phyloP scores from a whole-genome alignment of 2,888 invertebrate species.

The Drosophila villosipedis region DNA sequence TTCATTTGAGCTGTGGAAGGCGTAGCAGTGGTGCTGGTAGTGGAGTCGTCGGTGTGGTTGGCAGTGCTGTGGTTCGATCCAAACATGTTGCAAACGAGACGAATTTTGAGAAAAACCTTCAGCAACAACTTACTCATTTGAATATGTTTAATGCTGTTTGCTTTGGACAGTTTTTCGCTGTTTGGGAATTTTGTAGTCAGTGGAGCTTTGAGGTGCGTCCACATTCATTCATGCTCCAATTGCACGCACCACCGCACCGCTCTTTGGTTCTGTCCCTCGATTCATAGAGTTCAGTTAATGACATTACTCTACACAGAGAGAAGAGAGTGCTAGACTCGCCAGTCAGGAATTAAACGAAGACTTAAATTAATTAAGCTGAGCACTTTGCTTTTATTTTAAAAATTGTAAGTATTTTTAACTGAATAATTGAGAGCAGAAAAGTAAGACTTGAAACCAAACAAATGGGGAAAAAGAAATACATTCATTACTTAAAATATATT shows the following conservation, averaged over 20 bases:
- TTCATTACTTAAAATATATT: not conserved
- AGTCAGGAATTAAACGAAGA: not conserved
- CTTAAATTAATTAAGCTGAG: not conserved
- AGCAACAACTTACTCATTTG: slow-evolving; percentile 13
- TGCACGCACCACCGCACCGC: slow-evolving; percentile 33
- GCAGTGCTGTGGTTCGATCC: slow-evolving; percentile 47
- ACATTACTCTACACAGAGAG: slow-evolving; percentile 26
- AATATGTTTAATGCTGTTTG: slow-evolving; percentile 2
- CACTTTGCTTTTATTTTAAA: not conserved
- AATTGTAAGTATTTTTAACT: not conserved
- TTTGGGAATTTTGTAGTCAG: slow-evolving; percentile 15
- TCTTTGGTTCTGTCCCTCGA: slow-evolving; percentile 34
- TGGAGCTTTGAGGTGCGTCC: slow-evolving; percentile 25
- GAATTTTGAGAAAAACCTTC: slow-evolving; percentile 20
- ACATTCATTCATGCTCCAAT: slow-evolving; percentile 69
- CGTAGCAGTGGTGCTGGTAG: slow-evolving; percentile 32
- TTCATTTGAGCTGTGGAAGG: slow-evolving; percentile 62
- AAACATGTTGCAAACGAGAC: slow-evolving; percentile 55
- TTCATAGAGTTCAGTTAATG: slow-evolving; percentile 52
- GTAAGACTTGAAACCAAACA: not conserved
- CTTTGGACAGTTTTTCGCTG: slow-evolving; percentile 12
- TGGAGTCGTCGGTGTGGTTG: slow-evolving; percentile 10
- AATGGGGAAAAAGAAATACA: not conserved
- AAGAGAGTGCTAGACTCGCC: not conserved
- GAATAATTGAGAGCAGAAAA: not conserved